Percentiles rank a stretch among this genome's conserved stretches.
phyloP scores from a whole-genome alignment of 2,113 vertebrate genomes.

The Dissostichus mawsoni region DNA sequence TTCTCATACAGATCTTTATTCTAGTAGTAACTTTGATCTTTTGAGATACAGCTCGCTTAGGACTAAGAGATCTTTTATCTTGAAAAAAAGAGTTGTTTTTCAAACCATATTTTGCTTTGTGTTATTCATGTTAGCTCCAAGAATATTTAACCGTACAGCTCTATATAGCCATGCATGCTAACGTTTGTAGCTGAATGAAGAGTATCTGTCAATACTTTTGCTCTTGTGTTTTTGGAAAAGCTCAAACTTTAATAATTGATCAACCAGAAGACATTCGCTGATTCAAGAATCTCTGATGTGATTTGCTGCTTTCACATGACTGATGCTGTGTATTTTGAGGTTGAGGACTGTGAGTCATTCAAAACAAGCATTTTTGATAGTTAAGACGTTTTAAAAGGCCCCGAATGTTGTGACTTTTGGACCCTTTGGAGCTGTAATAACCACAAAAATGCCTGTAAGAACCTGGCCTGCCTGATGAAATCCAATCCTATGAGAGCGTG shows the following conservation, averaged over 20 bases:
- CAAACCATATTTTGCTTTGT: not conserved
- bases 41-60: not conserved
- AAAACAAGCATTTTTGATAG: not conserved
- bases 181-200: not conserved
- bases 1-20: not conserved
- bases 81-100: too few species aligned
- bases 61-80: too few species aligned
- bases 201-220: not conserved
- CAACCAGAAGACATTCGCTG: not conserved
- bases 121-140: not conserved
- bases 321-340: not conserved
- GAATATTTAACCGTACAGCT: not conserved
- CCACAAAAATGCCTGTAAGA: not conserved
- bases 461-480: constrained; percentile 5
- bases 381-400: not conserved
- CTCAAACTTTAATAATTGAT: not conserved
- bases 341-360: not conserved
- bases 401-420: not conserved
- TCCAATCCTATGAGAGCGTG: constrained; percentile 22
- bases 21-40: not conserved
- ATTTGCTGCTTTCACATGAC: not conserved
- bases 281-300: not conserved
- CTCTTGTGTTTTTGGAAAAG: not conserved
- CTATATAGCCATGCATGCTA: not conserved
- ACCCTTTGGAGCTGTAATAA: not conserved